These are phyloP conservation scores for Hyperoplus immaculatus DNA, from an alignment of 2,797 vertebrate species.

Conservation along the genomic window DNA sequence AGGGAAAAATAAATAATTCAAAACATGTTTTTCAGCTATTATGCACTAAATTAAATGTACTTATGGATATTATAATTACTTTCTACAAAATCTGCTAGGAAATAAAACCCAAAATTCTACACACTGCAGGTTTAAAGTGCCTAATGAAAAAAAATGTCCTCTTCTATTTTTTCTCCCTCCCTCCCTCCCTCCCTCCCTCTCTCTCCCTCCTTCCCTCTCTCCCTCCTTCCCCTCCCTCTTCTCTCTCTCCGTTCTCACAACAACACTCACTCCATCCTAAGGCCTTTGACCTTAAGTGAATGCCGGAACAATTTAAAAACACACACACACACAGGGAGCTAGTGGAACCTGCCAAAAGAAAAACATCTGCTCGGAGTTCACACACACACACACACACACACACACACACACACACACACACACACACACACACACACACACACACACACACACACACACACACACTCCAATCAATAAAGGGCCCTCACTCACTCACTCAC, in stretches of 20 bases:
- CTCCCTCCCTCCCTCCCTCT: too few relatives aligned
- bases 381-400: slow-evolving; percentile 64
- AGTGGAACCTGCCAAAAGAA: slow-evolving; percentile 73
- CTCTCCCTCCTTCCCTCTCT: too few relatives aligned
- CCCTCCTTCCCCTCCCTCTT: slow-evolving; percentile 16
- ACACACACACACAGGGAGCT: slow-evolving; percentile 70
- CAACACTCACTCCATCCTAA: slow-evolving; percentile 44
- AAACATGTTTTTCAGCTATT: too few relatives aligned
- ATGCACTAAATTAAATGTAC: too few relatives aligned
- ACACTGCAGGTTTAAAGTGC: too few relatives aligned
- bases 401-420: slow-evolving; percentile 62
- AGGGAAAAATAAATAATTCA: too few relatives aligned
- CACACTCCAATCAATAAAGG: slow-evolving; percentile 76
- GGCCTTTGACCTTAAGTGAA: slow-evolving; percentile 85
- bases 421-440: slow-evolving; percentile 64
- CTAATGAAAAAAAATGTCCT: too few relatives aligned
- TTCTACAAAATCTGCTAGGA: too few relatives aligned
- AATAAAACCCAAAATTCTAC: too few relatives aligned
- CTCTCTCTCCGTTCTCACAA: neutral
- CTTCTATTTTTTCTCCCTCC: too few relatives aligned
- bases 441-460: slow-evolving; percentile 62
- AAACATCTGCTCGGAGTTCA: slow-evolving; percentile 84
- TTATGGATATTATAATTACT: too few relatives aligned
- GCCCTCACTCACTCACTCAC: slow-evolving; percentile 31
- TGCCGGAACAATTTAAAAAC: slow-evolving; percentile 80